Conservation (phyloP, 2,797 vertebrate genomes). For the Bryconaethiops microstoma region DNA sequence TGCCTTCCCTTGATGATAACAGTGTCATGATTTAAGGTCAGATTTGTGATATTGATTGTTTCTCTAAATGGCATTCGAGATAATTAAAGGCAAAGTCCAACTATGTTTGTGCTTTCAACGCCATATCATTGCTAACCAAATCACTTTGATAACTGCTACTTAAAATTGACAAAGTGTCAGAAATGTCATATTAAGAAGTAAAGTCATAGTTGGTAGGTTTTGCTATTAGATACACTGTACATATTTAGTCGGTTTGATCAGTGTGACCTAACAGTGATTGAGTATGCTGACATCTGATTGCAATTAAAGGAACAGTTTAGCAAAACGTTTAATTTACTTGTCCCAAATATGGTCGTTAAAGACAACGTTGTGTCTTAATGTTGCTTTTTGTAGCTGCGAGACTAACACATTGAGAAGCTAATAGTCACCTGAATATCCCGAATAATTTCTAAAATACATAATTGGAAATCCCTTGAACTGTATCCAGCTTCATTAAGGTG, state of each 20-base stretch:
- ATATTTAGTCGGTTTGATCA: neutral
- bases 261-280: constrained; percentile 9
- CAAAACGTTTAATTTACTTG: too few species aligned
- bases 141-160: neutral
- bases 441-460: too few species aligned
- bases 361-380: too few species aligned
- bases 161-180: neutral
- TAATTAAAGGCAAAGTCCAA: constrained; percentile 26
- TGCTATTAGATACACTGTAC: neutral
- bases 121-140: neutral
- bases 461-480: too few species aligned
- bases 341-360: too few species aligned
- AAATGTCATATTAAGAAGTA: neutral
- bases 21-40: constrained; percentile 33
- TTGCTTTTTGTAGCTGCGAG: too few species aligned
- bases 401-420: too few species aligned
- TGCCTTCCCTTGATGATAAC: constrained; percentile 29
- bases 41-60: neutral
- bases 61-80: constrained; percentile 27
- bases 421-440: too few species aligned
- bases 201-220: neutral
- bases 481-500: too few species aligned
- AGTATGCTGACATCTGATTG: constrained; percentile 21
- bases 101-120: constrained; percentile 23
- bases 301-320: neutral